Evolutionary conservation across 2,888 invertebrate species (phyloP).

Genomic region (Crioceris asparagi): DNA sequence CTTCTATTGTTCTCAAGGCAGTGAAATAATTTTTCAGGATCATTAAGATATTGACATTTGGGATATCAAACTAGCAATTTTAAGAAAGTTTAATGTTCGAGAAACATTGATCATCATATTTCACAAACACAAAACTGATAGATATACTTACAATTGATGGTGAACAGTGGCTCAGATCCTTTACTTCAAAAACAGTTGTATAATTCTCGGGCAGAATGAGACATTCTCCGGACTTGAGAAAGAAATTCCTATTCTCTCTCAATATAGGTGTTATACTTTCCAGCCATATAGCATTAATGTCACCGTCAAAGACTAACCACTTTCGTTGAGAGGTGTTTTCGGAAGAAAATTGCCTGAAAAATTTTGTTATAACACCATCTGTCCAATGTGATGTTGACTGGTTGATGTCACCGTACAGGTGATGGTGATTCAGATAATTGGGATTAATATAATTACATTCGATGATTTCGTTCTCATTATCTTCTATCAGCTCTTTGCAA

Average conservation of each 20-base stretch:
- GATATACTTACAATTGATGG: conserved; percentile 65
- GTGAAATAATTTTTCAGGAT: no score
- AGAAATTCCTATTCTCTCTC: conserved; percentile 71
- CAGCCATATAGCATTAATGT: conserved; percentile 76
- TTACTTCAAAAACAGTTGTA: conserved; percentile 75
- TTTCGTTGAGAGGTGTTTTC: conserved; percentile 60
- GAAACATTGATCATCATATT: not conserved
- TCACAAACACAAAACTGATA: conserved; percentile 1
- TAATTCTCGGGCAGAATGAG: conserved; percentile 60
- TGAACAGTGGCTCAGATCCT: conserved; percentile 64
- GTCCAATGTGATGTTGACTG: conserved; percentile 72
- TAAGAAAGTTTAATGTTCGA: no score
- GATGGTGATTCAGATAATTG: conserved; percentile 76
- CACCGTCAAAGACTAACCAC: conserved; percentile 85
- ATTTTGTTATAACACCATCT: conserved; percentile 70
- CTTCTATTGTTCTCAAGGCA: no score
- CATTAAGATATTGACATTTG: no score
- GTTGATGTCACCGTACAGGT: conserved; percentile 79
- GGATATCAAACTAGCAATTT: no score
- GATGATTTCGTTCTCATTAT: conserved; percentile 7
- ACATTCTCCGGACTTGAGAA: conserved; percentile 71
- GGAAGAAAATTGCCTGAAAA: conserved; percentile 60
- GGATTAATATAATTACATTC: conserved; percentile 53
- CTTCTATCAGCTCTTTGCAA: conserved; percentile 51
- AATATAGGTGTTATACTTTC: conserved; percentile 75